A percentile compares a stretch with the other conserved stretches of the same genome.
Conservation (phyloP, 2,113 vertebrate species). For the Uria lomvia region DNA sequence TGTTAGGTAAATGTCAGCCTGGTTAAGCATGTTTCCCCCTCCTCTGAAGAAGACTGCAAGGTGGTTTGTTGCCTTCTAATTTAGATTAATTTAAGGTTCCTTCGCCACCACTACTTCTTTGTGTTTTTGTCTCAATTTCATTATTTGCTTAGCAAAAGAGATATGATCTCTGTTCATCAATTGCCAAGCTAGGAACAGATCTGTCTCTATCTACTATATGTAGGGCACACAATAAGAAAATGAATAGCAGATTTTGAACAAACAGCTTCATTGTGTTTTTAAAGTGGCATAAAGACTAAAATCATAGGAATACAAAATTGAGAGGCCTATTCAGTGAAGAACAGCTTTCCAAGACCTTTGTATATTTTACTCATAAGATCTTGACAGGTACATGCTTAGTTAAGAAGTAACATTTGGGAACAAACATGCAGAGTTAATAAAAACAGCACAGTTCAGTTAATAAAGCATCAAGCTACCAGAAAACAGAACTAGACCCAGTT, state of each 20-base stretch:
- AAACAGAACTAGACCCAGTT: background rate
- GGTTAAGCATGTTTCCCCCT: background rate
- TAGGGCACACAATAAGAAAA: background rate
- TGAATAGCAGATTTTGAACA: background rate
- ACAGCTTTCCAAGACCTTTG: background rate
- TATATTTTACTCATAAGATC: background rate
- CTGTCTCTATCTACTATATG: background rate
- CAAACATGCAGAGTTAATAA: background rate
- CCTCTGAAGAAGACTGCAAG: background rate
- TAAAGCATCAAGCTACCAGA: background rate
- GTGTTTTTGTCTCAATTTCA: background rate
- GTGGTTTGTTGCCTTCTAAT: background rate
- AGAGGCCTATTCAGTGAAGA: background rate
- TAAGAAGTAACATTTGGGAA: background rate
- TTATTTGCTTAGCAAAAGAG: background rate
- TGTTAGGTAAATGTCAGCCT: background rate
- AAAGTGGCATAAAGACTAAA: background rate
- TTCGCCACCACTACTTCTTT: background rate
- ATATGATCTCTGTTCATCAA: background rate
- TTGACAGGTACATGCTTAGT: background rate
- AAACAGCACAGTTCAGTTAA: background rate
- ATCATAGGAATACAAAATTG: background rate
- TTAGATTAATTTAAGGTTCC: background rate
- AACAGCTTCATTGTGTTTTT: background rate
- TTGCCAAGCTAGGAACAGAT: background rate